These are phyloP conservation scores for Rhizomys pruinosus DNA, from an alignment of 2,113 vertebrate species.

Conservation along the genomic window DNA sequence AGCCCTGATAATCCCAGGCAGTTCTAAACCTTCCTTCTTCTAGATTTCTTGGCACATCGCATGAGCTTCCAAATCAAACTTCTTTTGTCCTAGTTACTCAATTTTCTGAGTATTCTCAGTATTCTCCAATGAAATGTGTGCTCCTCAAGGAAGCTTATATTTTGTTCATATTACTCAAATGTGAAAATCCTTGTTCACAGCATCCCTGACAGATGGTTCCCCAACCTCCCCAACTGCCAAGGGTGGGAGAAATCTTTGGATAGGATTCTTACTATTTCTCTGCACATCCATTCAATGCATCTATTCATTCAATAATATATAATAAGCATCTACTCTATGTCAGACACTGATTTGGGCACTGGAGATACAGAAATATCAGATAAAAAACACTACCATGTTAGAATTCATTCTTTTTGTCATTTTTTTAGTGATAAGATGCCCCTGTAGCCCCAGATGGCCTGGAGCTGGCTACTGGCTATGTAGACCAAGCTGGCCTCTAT, in stretches of 20 bases:
- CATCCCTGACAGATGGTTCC: slow-evolving; percentile 71
- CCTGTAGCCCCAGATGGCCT: no score
- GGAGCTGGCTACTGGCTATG: no score
- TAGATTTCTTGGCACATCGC: background rate
- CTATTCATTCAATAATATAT: slow-evolving; percentile 53
- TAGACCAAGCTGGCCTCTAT: no score
- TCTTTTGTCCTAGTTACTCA: slow-evolving; percentile 58
- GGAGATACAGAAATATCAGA: slow-evolving; percentile 32
- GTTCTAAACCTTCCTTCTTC: background rate
- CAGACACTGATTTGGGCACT: slow-evolving; percentile 11
- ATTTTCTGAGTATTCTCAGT: slow-evolving; percentile 55
- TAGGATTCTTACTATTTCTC: slow-evolving; percentile 61
- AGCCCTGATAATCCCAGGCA: background rate
- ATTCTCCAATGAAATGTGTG: slow-evolving; percentile 44
- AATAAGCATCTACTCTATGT: background rate
- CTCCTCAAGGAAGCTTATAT: slow-evolving; percentile 59
- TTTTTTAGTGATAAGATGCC: no score
- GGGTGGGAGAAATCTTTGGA: slow-evolving; percentile 58
- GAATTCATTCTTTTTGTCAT: background rate
- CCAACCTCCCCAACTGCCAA: slow-evolving; percentile 67
- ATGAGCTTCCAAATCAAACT: slow-evolving; percentile 17
- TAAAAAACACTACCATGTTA: slow-evolving; percentile 26
- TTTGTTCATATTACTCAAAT: slow-evolving; percentile 69
- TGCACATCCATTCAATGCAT: slow-evolving; percentile 56
- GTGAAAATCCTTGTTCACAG: slow-evolving; percentile 58